Base-by-base conservation (phyloP, 2,113 vertebrate genomes). In the Corythoichthys intestinalis region DNA sequence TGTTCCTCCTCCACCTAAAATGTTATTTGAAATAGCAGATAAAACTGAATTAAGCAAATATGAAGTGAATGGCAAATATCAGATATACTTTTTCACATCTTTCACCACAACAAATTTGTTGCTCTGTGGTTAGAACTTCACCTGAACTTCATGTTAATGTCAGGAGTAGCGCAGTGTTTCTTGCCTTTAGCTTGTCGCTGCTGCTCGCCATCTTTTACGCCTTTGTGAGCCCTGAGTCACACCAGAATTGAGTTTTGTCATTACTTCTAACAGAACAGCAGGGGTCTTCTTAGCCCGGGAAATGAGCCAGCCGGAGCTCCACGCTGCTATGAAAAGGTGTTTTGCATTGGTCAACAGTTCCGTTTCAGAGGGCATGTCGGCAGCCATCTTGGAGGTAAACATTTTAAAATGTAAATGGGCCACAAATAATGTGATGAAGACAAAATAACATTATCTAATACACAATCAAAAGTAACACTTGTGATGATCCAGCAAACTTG, bases 291-390 rank as follows among this genome's bases (percentile, higher is more conserved):
- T 98, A 74, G 71, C 94, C 1, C 81, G 72, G 1, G 95, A 94
- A 86, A 90, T 94, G 78, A 85, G 91, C 1, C 95, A 93, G 65
- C 86, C 75, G 47, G 93, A 98, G 78, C 92, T 99, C 1, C 96
- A 98, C 0, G 94, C 95, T 0, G 91, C 86, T 10, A 70, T 96
- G 82, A 90, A 78, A 82, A 90, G 76, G 54, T 91, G 93, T 74
- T 94, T 89, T 28, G 94, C 95, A 0, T 69, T 97, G 78, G 94
- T 98, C 62, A 99, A 99, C 90, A 96, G 94, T 86, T 98, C 97
- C 0, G 2, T 90, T 71, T 98, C 96, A 0, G 96, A 99, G 76
- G 97, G 97, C 56, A 99, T 99, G 97, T 98, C 96, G 0, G 96
- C 95, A 0, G 95, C 95, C 56, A 87, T 99, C 71, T 90, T 99